Evolutionary conservation across 2,797 vertebrate genomes (phyloP).

Genomic region (Philypnodon macrostomus): DNA sequence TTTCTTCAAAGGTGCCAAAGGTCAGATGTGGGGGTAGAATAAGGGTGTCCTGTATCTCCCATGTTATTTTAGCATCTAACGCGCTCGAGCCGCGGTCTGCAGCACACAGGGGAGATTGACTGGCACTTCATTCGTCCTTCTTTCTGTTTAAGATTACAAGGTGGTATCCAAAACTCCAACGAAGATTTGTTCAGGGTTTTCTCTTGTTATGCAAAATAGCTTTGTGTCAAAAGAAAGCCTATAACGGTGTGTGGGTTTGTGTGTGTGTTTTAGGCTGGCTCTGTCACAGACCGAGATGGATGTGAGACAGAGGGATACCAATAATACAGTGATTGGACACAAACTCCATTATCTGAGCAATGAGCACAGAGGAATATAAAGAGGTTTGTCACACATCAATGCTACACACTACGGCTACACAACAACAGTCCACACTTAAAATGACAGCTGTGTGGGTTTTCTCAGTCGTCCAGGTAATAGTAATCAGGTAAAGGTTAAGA

Average conservation of each 20-base stretch:
- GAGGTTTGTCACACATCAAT: conserved; percentile 44
- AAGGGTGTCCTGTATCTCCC: conserved; percentile 57
- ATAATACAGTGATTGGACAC: conserved; percentile 23
- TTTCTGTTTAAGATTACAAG: conserved; percentile 52
- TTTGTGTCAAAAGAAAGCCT: conserved; percentile 38
- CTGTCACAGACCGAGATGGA: conserved; percentile 28
- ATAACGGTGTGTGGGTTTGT: conserved; percentile 30
- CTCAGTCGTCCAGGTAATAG: too few relatives aligned
- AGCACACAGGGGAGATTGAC: conserved; percentile 60
- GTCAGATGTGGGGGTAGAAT: conserved; percentile 66
- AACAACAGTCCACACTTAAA: background rate
- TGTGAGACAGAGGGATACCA: conserved; percentile 21
- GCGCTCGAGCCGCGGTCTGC: conserved; percentile 45
- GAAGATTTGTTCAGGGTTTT: conserved; percentile 33
- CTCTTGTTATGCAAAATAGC: conserved; percentile 51
- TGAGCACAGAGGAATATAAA: conserved; percentile 45
- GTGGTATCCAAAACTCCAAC: conserved; percentile 46
- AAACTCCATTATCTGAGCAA: conserved; percentile 37
- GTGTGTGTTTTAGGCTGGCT: conserved; percentile 45
- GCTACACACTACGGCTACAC: background rate
- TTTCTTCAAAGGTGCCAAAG: conserved; percentile 54
- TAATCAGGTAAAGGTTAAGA: too few relatives aligned
- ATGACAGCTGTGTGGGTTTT: too few relatives aligned
- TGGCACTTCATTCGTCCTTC: conserved; percentile 59
- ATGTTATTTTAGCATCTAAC: conserved; percentile 59